A percentile compares a stretch with the other conserved stretches of the same genome.
These are phyloP conservation scores for Gallinago undulata DNA, from an alignment of 2,113 vertebrate genomes.

Conservation along the genomic window DNA sequence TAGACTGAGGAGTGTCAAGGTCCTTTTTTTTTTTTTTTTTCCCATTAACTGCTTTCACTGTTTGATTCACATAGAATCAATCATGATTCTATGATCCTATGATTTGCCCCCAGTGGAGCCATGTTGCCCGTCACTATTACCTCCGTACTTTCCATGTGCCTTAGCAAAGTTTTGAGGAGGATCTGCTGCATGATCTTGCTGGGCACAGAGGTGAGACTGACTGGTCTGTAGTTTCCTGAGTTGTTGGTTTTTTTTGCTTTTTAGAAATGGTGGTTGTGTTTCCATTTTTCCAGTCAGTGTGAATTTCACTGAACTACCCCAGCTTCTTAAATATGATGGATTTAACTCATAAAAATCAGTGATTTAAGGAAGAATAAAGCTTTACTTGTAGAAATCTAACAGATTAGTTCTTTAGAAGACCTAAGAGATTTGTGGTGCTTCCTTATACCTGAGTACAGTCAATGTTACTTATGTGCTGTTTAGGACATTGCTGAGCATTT, in stretches of 20 bases:
- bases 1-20: background rate
- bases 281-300: background rate
- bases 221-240: background rate
- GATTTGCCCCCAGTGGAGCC: background rate
- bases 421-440: background rate
- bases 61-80: too few species aligned
- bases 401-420: background rate
- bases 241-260: background rate
- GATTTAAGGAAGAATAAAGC: background rate
- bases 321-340: background rate
- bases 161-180: background rate
- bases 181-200: background rate
- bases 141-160: background rate
- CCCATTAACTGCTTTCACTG: background rate
- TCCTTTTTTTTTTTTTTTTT: background rate
- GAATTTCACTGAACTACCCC: background rate
- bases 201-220: background rate
- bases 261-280: background rate
- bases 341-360: background rate
- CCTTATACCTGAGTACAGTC: background rate
- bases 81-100: background rate
- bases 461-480: background rate
- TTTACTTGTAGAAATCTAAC: background rate
- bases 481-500: background rate
- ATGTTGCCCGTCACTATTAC: background rate